A percentile compares a stretch with the other conserved stretches of the same genome.
phyloP scores from a whole-genome alignment of 2,797 vertebrate genomes.

The Sebastiscus tertius region DNA sequence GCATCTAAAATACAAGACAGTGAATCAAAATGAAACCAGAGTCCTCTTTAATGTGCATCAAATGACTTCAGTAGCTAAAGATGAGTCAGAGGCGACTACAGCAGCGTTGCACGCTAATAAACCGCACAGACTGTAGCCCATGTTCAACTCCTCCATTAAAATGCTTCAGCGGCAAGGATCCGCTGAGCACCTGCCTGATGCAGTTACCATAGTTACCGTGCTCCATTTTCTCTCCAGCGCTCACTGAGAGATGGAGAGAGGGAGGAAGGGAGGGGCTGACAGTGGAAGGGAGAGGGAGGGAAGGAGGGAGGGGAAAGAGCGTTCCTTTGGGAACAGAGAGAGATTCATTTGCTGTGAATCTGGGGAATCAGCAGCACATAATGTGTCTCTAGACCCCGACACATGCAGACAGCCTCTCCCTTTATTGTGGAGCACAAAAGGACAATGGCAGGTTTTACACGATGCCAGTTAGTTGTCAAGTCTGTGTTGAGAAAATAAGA shows the following conservation, averaged over 20 bases:
- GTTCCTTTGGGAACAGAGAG: constrained; percentile 58
- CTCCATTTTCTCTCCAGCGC: constrained; percentile 78
- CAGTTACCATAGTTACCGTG: constrained; percentile 85
- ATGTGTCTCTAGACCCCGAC: constrained; percentile 42
- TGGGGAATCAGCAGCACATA: constrained; percentile 60
- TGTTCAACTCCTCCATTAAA: constrained; percentile 22
- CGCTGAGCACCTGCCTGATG: constrained; percentile 75
- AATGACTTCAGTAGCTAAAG: not conserved
- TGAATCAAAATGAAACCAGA: constrained; percentile 2
- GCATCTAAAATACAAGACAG: constrained; percentile 17
- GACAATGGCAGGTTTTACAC: constrained; percentile 51
- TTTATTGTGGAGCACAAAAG: constrained; percentile 60
- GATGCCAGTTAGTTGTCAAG: not conserved
- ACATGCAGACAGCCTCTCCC: constrained; percentile 62
- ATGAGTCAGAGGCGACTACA: not conserved
- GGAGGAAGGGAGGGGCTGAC: constrained; percentile 47
- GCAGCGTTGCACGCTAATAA: not conserved
- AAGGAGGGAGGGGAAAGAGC: constrained; percentile 19
- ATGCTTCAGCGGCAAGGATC: constrained; percentile 36
- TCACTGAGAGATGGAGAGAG: constrained; percentile 55
- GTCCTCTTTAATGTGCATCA: not conserved
- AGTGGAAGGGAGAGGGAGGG: constrained; percentile 2
- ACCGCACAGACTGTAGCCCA: not conserved
- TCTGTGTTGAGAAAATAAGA: not conserved
- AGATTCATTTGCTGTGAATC: constrained; percentile 63